phyloP scores from a whole-genome alignment of 2,113 vertebrate genomes.

The Poeciliopsis turrubarensis region DNA sequence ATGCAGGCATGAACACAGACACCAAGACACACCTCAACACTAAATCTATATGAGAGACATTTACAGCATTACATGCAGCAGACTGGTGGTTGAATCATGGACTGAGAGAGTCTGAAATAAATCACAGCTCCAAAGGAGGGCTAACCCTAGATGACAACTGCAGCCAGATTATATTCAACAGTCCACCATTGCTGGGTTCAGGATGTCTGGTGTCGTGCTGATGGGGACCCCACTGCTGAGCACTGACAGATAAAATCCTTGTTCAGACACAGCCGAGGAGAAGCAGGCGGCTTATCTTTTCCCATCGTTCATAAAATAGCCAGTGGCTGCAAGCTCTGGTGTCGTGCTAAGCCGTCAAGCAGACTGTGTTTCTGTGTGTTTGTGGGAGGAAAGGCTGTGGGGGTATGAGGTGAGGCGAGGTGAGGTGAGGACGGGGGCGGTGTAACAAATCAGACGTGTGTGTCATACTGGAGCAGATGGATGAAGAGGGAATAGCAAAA shows the following conservation, averaged over 20 bases:
- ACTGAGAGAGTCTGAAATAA: conserved; percentile 33
- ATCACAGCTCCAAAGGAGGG: conserved; percentile 38
- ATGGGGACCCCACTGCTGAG: conserved; percentile 41
- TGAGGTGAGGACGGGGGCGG: background rate
- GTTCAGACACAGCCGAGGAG: conserved; percentile 36
- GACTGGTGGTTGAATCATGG: conserved; percentile 14
- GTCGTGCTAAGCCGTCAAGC: conserved; percentile 38
- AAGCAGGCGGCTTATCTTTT: conserved; percentile 50
- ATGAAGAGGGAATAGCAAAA: background rate
- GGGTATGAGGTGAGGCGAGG: background rate
- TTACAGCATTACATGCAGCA: conserved; percentile 13
- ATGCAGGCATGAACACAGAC: conserved; percentile 28
- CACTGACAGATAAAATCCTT: conserved; percentile 42
- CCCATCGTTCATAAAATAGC: conserved; percentile 61
- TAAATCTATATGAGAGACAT: conserved; percentile 28
- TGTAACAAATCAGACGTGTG: conserved; percentile 45
- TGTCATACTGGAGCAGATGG: conserved; percentile 37
- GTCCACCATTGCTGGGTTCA: conserved; percentile 34
- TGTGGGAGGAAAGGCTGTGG: background rate
- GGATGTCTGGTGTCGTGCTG: conserved; percentile 26
- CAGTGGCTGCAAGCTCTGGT: conserved; percentile 28
- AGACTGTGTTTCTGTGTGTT: background rate
- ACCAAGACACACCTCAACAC: conserved; percentile 26
- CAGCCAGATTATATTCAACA: conserved; percentile 57
- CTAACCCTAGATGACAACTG: conserved; percentile 57